A percentile compares a stretch with the other conserved stretches of the same genome.
Conservation (phyloP, 2,113 vertebrate species). For the Trichechus manatus region DNA sequence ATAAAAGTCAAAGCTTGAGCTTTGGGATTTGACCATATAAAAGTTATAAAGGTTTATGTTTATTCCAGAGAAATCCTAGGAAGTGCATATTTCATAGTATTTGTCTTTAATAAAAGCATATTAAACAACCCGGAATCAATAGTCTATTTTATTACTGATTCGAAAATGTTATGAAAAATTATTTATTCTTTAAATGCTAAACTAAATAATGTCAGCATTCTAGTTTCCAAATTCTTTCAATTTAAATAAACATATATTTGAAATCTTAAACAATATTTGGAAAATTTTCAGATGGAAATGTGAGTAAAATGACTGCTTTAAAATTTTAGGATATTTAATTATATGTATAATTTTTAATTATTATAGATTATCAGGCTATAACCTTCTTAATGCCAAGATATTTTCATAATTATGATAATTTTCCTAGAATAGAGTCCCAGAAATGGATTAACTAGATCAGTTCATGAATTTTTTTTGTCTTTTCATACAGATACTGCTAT, state of each 20-base stretch:
- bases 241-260: not conserved
- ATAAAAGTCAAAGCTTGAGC: not conserved
- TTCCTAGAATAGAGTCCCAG: not conserved
- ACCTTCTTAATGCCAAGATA: not conserved
- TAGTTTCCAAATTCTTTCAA: not conserved
- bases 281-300: not conserved
- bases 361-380: not conserved
- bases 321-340: not conserved
- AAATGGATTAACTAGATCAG: not conserved
- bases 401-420: not conserved
- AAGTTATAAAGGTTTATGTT: not conserved
- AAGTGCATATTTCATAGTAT: not conserved
- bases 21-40: not conserved
- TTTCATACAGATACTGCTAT: not conserved
- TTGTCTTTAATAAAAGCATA: slow-evolving; percentile 22
- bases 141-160: not conserved
- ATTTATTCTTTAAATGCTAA: not conserved
- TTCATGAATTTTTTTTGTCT: not conserved
- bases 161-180: not conserved
- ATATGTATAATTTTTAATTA: not conserved
- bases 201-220: not conserved
- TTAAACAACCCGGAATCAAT: not conserved
- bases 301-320: not conserved
- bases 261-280: not conserved
- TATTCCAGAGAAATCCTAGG: not conserved